phyloP scores from a whole-genome alignment of 1,140 invertebrate genomes.

The Drosophila navojoa region DNA sequence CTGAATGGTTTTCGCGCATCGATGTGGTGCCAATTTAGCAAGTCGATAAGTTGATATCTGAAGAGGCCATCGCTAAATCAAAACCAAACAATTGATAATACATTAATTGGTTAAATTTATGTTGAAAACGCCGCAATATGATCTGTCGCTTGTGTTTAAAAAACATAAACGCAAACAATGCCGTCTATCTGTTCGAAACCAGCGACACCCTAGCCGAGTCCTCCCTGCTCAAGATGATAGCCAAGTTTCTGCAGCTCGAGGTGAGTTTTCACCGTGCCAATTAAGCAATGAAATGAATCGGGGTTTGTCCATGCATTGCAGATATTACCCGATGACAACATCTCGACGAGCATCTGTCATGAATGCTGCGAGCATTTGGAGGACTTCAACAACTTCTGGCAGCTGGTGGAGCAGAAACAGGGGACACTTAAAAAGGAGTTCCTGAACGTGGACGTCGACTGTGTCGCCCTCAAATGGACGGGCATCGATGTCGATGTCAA shows the following conservation, averaged over 20 bases:
- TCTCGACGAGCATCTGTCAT: constrained; percentile 69
- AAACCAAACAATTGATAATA: constrained; percentile 53
- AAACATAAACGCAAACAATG: constrained; percentile 62
- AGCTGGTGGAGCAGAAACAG: constrained; percentile 72
- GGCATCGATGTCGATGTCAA: constrained; percentile 65
- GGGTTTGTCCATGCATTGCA: not conserved
- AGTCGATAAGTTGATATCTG: constrained; percentile 16
- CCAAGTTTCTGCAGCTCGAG: constrained; percentile 74
- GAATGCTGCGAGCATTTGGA: constrained; percentile 75
- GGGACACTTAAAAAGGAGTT: constrained; percentile 71
- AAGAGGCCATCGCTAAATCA: constrained; percentile 33
- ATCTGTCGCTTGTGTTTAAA: constrained; percentile 76
- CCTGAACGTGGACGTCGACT: constrained; percentile 70
- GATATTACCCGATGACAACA: constrained; percentile 70
- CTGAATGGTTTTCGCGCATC: not conserved
- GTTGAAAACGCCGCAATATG: constrained; percentile 53
- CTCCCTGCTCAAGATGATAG: constrained; percentile 71
- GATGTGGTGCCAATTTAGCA: not conserved
- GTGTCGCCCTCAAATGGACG: constrained; percentile 59
- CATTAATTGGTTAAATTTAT: constrained; percentile 35
- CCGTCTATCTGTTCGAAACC: constrained; percentile 70
- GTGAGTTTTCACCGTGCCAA: constrained; percentile 26
- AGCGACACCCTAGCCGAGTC: constrained; percentile 68
- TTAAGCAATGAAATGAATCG: not conserved
- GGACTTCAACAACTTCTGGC: constrained; percentile 74